Evolutionary conservation across 2,113 vertebrate genomes (phyloP).

Genomic region (Podarcis muralis): DNA sequence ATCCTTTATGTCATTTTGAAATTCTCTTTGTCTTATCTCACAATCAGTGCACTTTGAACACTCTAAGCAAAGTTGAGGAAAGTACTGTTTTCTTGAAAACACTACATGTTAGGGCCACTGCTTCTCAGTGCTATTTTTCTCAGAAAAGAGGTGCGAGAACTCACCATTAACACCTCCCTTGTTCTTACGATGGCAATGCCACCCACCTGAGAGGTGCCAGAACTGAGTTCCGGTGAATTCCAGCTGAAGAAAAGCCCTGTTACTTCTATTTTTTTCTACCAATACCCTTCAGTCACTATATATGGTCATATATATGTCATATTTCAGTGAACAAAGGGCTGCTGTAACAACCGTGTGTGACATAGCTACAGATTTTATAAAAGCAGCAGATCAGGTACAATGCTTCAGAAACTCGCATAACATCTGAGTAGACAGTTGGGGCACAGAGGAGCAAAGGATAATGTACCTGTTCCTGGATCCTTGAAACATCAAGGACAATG

Average conservation of each 20-base stretch:
- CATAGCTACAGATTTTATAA: not conserved
- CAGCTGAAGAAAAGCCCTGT: no score
- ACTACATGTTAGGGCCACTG: no score
- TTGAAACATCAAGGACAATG: not conserved
- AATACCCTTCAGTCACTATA: not conserved
- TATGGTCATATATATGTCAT: not conserved
- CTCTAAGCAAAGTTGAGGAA: not conserved
- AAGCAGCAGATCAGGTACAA: not conserved
- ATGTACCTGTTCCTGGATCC: not conserved
- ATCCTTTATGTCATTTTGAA: not conserved
- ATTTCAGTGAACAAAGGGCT: conserved; percentile 2
- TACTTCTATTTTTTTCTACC: not conserved
- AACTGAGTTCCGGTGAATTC: no score
- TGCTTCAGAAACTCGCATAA: conserved; percentile 15
- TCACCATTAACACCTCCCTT: no score
- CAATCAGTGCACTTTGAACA: not conserved
- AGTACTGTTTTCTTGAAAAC: not conserved
- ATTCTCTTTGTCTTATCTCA: not conserved
- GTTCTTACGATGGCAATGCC: no score
- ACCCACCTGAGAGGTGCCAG: no score
- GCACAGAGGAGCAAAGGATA: not conserved
- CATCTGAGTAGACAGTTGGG: not conserved
- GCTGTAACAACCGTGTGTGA: not conserved
- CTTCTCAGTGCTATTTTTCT: no score
- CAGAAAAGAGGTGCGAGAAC: not conserved